phyloP scores from a whole-genome alignment of 1,140 invertebrate genomes.

The Sinella curviseta region DNA sequence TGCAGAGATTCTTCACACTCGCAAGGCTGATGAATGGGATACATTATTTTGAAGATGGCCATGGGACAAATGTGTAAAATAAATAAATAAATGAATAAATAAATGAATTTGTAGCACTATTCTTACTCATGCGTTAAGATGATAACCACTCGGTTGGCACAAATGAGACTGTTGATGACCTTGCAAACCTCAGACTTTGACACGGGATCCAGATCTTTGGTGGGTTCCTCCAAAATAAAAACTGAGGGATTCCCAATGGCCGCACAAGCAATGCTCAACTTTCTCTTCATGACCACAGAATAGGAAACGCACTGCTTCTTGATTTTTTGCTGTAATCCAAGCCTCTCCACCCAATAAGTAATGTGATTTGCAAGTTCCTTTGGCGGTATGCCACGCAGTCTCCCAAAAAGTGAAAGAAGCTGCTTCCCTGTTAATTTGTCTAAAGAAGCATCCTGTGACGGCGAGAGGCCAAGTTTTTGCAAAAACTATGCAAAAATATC shows the following conservation, averaged over 20 bases:
- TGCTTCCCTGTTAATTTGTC: background rate
- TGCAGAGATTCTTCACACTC: background rate
- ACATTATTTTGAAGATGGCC: too few species aligned
- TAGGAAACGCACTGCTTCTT: constrained; percentile 22
- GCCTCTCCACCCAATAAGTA: constrained; percentile 15
- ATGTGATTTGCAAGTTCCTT: constrained; percentile 1
- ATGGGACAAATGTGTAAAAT: too few species aligned
- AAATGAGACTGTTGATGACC: background rate
- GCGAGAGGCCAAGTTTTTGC: background rate
- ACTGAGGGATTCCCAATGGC: constrained; percentile 36
- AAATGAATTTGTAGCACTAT: background rate
- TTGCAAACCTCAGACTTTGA: constrained; percentile 10
- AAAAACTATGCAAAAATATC: too few species aligned
- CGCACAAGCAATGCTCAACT: constrained; percentile 31
- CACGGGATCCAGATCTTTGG: constrained; percentile 25
- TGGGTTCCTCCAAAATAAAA: constrained; percentile 33
- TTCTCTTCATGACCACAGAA: constrained; percentile 5
- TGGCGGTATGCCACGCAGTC: constrained; percentile 33
- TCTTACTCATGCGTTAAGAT: background rate
- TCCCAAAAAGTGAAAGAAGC: constrained; percentile 33
- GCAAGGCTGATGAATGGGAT: too few species aligned
- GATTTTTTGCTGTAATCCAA: constrained; percentile 17
- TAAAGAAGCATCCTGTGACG: background rate
- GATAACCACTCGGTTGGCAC: background rate
- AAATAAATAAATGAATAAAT: background rate